Percentiles rank a stretch among this genome's conserved stretches.
These are phyloP conservation scores for Eupithecia tripunctaria DNA, from an alignment of 2,888 invertebrate species.

Conservation along the genomic window DNA sequence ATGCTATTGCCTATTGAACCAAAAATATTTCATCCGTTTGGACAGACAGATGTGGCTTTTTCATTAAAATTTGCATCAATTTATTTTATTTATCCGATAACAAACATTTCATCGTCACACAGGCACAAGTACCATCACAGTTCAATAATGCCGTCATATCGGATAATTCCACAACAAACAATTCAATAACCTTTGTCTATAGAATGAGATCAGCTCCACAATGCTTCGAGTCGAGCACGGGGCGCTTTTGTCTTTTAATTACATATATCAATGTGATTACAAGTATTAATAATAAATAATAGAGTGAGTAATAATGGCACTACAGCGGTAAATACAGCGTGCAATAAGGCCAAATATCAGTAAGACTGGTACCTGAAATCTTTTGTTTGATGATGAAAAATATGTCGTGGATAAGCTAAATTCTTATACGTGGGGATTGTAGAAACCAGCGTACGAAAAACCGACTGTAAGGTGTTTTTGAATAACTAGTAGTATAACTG, in stretches of 20 bases:
- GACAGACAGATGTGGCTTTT: not conserved
- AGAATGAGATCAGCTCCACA: not conserved
- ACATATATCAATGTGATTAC: not conserved
- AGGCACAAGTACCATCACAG: slow-evolving; percentile 21
- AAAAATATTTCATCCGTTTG: not conserved
- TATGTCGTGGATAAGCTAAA: too few species aligned
- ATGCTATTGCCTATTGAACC: not conserved
- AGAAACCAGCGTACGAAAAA: too few species aligned
- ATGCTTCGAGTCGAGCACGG: not conserved
- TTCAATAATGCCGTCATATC: slow-evolving; percentile 16
- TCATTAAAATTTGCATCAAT: not conserved
- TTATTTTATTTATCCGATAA: not conserved
- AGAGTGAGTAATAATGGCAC: not conserved
- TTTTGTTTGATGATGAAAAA: too few species aligned
- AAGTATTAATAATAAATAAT: not conserved
- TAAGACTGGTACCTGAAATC: too few species aligned
- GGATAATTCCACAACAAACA: slow-evolving; percentile 14
- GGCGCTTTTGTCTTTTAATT: not conserved
- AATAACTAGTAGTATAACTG: not conserved
- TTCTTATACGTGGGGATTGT: too few species aligned
- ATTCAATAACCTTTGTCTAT: slow-evolving; percentile 3
- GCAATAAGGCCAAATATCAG: not conserved
- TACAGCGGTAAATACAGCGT: not conserved
- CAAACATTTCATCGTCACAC: not conserved
- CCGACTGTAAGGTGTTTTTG: not conserved